Conservation (phyloP, 2,797 vertebrate genomes). For the Craterocephalus amniculus region DNA sequence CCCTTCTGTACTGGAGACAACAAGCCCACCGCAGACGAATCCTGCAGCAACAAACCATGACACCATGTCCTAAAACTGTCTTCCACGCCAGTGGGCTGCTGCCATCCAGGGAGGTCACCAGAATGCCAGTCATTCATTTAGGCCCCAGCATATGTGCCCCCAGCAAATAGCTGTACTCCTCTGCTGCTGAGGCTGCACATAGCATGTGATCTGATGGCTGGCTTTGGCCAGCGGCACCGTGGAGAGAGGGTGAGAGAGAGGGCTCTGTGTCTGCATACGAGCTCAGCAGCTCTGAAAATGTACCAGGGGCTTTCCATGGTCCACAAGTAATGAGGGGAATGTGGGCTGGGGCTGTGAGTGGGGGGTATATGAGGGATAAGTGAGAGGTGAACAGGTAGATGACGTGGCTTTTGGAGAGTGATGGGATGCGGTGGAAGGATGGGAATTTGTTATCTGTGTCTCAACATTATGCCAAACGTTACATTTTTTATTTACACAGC, state of each 20-base stretch:
- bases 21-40: constrained; percentile 59
- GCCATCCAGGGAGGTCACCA: constrained; percentile 75
- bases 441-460: constrained; percentile 3
- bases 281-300: constrained; percentile 71
- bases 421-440: neutral
- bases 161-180: constrained; percentile 76
- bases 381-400: constrained; percentile 51
- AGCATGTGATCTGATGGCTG: constrained; percentile 79
- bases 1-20: constrained; percentile 61
- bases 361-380: constrained; percentile 22
- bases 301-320: constrained; percentile 75
- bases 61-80: constrained; percentile 74
- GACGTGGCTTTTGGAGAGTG: neutral
- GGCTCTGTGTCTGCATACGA: constrained; percentile 61
- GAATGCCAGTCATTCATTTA: constrained; percentile 79
- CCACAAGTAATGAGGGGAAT: constrained; percentile 68
- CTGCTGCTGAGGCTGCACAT: constrained; percentile 84
- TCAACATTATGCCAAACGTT: neutral
- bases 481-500: neutral
- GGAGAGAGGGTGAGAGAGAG: constrained; percentile 57
- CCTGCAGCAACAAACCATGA: constrained; percentile 66
- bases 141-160: constrained; percentile 70
- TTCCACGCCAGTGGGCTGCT: constrained; percentile 48
- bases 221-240: constrained; percentile 67
- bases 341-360: constrained; percentile 42